Percentiles rank a stretch among this genome's conserved stretches.
These are phyloP conservation scores for Pilophorus perplexus DNA, from an alignment of 2,888 invertebrate genomes.

Conservation along the genomic window DNA sequence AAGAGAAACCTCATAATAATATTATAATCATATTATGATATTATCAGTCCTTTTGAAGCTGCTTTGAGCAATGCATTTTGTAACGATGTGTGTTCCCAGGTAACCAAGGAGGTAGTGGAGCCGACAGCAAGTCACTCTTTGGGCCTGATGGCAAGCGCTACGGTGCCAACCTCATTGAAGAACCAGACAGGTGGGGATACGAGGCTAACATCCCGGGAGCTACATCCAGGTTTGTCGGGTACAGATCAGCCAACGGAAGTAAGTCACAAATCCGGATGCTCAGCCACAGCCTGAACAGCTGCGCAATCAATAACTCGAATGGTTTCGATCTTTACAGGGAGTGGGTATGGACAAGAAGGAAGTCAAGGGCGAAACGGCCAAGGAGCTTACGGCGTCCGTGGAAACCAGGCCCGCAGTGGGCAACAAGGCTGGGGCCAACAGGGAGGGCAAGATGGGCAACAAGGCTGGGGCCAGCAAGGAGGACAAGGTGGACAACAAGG, in stretches of 20 bases:
- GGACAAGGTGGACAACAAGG: slow-evolving; percentile 16
- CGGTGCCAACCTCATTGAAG: slow-evolving; percentile 44
- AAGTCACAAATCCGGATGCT: no score
- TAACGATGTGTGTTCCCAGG: not conserved
- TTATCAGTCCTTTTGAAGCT: no score
- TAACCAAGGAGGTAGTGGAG: not conserved
- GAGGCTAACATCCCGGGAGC: slow-evolving; percentile 46
- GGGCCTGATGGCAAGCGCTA: slow-evolving; percentile 40
- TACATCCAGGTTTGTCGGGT: slow-evolving; percentile 40
- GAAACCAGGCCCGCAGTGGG: no score
- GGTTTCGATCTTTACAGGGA: no score
- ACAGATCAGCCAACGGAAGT: slow-evolving; percentile 37
- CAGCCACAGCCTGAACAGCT: no score
- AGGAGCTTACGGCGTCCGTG: slow-evolving; percentile 14
- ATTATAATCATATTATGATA: no score
- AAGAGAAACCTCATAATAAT: no score
- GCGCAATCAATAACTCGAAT: no score
- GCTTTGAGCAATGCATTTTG: not conserved
- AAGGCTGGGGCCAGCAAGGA: slow-evolving; percentile 30
- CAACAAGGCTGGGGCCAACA: slow-evolving; percentile 25
- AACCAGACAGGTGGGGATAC: slow-evolving; percentile 43
- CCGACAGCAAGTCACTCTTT: slow-evolving; percentile 1
- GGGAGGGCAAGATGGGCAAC: slow-evolving; percentile 19
- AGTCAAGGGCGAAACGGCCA: slow-evolving; percentile 9
- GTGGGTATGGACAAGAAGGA: slow-evolving; percentile 16